Evolutionary conservation across 2,797 vertebrate species (phyloP).

Genomic region (Rachycentron canadum): DNA sequence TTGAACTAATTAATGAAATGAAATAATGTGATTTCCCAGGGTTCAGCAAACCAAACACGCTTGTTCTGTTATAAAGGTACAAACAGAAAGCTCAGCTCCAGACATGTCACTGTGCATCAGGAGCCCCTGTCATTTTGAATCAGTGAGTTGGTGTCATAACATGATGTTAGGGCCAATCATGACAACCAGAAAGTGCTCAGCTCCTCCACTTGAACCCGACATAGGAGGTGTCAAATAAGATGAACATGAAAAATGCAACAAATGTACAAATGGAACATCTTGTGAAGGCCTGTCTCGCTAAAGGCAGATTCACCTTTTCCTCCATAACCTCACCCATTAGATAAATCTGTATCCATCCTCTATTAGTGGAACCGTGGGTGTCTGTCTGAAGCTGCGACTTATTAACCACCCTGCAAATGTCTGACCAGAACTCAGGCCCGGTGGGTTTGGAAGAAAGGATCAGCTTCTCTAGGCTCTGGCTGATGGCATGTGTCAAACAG

Average conservation of each 20-base stretch:
- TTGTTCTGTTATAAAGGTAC: not conserved
- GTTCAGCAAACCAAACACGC: not conserved
- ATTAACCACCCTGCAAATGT: conserved; percentile 18
- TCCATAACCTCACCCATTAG: conserved; percentile 13
- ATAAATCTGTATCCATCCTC: not conserved
- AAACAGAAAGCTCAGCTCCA: not conserved
- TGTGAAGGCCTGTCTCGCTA: not conserved
- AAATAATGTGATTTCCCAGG: too few relatives aligned
- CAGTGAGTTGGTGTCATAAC: not conserved
- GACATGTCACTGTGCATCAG: conserved; percentile 1
- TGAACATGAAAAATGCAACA: not conserved
- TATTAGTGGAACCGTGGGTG: conserved; percentile 13
- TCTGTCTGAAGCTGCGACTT: conserved; percentile 30
- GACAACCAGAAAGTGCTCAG: not conserved
- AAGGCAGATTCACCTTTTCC: not conserved
- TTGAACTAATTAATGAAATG: not conserved
- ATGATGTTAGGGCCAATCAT: not conserved
- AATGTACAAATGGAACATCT: not conserved
- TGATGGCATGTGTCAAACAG: not conserved
- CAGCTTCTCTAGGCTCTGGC: not conserved
- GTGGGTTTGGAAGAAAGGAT: not conserved
- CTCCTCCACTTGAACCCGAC: not conserved
- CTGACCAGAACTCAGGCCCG: not conserved
- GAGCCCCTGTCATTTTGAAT: not conserved
- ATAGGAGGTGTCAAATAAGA: not conserved